Percentiles rank a stretch among this genome's conserved stretches.
Evolutionary conservation across 2,113 vertebrate species (phyloP).

Genomic region (Heterocephalus glaber): DNA sequence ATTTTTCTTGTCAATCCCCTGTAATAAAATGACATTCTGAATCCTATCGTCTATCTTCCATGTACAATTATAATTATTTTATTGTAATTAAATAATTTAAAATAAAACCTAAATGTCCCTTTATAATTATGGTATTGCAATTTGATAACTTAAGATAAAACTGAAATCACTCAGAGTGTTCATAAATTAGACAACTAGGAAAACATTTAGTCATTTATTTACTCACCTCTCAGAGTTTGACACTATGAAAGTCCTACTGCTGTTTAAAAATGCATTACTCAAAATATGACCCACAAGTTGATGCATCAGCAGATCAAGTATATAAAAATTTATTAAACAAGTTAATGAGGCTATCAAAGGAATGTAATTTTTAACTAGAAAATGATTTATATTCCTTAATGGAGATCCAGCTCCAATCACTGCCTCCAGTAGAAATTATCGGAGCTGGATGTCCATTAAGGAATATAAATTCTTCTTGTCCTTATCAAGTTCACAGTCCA

Average conservation of each 20-base stretch:
- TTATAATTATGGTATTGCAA: background rate
- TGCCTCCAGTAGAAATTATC: background rate
- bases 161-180: background rate
- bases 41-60: background rate
- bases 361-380: background rate
- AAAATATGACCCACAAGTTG: slow-evolving; percentile 40
- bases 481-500: background rate
- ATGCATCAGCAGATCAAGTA: background rate
- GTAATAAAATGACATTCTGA: background rate
- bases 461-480: background rate
- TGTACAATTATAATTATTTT: slow-evolving; percentile 1
- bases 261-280: slow-evolving; percentile 50
- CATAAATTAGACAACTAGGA: slow-evolving; percentile 43
- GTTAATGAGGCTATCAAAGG: slow-evolving; percentile 44
- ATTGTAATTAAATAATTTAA: slow-evolving; percentile 31
- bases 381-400: background rate
- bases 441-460: background rate
- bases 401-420: background rate
- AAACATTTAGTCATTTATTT: slow-evolving; percentile 56
- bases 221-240: background rate
- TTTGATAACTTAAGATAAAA: background rate
- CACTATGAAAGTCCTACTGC: background rate
- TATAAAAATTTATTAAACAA: slow-evolving; percentile 37
- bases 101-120: slow-evolving; percentile 19
- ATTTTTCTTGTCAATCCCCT: background rate